Base-by-base conservation (phyloP, 2,888 invertebrate genomes). In the Nebria salina region DNA sequence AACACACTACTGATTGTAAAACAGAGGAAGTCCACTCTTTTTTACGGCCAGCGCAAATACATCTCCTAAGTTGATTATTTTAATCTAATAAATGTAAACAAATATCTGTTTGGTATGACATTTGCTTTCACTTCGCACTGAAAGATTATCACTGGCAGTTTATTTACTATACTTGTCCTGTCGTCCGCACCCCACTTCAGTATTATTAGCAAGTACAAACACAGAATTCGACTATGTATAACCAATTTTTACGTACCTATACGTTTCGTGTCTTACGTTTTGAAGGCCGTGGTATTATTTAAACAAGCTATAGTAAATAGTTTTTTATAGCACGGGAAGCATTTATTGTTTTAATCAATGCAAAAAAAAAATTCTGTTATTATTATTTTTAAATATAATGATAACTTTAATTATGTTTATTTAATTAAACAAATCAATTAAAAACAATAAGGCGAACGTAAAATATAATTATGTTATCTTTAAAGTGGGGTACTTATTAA, bases 1-100 rank as follows among this genome's bases (percentile, higher is more conserved):
- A 26, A 65, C 75, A 41, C 75, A 72, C 80, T 75, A 80, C 80
- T 80, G 80, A 74, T 64, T 25, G 1, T 72, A 15, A 20, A 43
- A n/a, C 15, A 15, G 25, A 80, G 75, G 75, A 80, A 80, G 75
- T 80, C 41, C 68, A 41, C 65, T 74, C 73, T 15, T 80, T 80
- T 79, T 80, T 75, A 80, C 80, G 70, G 75, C 80, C 75, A 70
- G 72, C 65, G 75, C 70, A 80, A 75, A 75, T 79, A 79, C 68
- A 78, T 79, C 74, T 72, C n/a, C 73, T 80, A 11, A 54, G 26
- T 73, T 75, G 75, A 80, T 75, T 80, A 72, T 26, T 41, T 70
- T 80, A 75, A 80, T 80, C 80, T 75, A 64, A 20, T 20, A 20
- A 75, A 75, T 80, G 78, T 73, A 78, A 78, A 78, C 78, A 78